Base-by-base conservation (phyloP, 2,888 invertebrate species). In the Cryptocephalus moraei region DNA sequence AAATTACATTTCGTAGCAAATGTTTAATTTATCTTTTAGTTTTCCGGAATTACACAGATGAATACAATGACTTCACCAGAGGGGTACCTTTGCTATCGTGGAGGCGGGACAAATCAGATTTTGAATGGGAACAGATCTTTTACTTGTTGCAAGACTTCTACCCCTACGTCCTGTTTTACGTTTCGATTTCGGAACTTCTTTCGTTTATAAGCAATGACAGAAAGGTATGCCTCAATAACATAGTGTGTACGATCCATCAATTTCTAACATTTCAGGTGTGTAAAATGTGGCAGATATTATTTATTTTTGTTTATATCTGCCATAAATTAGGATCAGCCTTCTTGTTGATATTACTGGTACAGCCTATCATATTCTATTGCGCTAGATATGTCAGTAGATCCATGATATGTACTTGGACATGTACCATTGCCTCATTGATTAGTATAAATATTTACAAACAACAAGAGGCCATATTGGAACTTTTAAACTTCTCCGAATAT, bases 71-170 rank as follows among this genome's bases (percentile, higher is more conserved):
- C 62, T 78, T 81, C 57, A 66, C 65, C 53, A 67, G 72, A 44
- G 81, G 82, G 33, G 81, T 81, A 81, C 57, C 60, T 9, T 68
- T 78, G 57, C 55, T 80, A 42, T 66, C 70, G 32, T 72, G 76
- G 57, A 74, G 74, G 51, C 77, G 77, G 69, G 87, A 87, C 70
- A 68, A 72, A 22, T 77, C 84, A 13, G 86, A 87, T 69, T 72
- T 75, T 61, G 87, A 87, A 72, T 87, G 86, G 86, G 76, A 69
- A 60, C 73, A 76, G 47, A 82, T 80, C 75, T 76, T 77, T 58
- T 75, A 71, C 53, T 74, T 77, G 46, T 64, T 81, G 44, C 63
- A 68, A 40, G 68, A 66, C 51, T 66, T 78, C 44, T 72, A 75
- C 62, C 74, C 76, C 45, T 82, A 79, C 73, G 61, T 80, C 51